Evolutionary conservation across 1,140 invertebrate genomes (phyloP).

Genomic region (Tetramorium simillimum): DNA sequence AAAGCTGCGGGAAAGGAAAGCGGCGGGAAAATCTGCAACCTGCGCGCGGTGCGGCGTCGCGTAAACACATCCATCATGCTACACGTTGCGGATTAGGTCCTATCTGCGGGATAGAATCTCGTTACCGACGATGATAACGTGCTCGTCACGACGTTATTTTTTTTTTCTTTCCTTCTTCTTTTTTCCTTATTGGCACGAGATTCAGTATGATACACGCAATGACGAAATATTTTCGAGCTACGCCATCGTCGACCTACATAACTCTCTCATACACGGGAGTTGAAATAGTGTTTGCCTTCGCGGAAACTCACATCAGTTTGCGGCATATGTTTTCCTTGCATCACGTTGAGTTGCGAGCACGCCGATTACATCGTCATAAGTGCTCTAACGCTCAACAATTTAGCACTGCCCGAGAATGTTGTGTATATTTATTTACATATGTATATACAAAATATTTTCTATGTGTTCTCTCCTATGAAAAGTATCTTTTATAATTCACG

Average conservation of each 20-base stretch:
- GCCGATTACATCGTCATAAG: conserved; percentile 53
- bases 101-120: conserved; percentile 49
- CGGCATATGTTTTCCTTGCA: conserved; percentile 51
- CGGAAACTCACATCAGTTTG: conserved; percentile 42
- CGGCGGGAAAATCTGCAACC: conserved; percentile 8
- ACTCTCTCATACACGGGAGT: conserved; percentile 6
- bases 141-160: neutral
- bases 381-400: conserved; percentile 43
- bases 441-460: neutral
- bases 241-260: neutral
- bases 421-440: neutral
- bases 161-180: neutral
- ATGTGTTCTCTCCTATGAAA: neutral
- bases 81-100: conserved; percentile 45
- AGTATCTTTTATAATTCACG: neutral
- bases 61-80: conserved; percentile 48
- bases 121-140: conserved; percentile 38
- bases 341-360: conserved; percentile 25
- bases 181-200: conserved; percentile 26
- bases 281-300: conserved; percentile 50
- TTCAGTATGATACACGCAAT: conserved; percentile 41
- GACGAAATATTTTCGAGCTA: conserved; percentile 32
- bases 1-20: neutral
- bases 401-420: conserved; percentile 6
- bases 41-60: neutral